These are phyloP conservation scores for Agonopterix heracliana DNA, from an alignment of 2,888 invertebrate species.

Conservation along the genomic window DNA sequence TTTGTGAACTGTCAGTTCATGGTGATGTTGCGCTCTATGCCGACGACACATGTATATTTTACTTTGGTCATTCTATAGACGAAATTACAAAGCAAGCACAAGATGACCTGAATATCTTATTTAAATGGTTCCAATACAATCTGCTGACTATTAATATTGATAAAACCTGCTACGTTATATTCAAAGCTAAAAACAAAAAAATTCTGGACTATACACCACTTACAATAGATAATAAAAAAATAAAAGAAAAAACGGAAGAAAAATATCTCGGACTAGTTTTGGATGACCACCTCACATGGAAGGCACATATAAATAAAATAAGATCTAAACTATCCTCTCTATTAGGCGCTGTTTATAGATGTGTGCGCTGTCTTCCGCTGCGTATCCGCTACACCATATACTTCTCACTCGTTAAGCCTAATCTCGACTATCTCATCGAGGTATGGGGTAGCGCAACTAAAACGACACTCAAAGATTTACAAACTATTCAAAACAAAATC, in stretches of 20 bases:
- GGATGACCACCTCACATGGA: conserved; percentile 13
- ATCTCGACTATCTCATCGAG: conserved; percentile 12
- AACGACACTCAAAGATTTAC: too few relatives aligned
- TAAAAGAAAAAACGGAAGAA: conserved; percentile 5
- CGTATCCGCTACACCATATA: conserved; percentile 5
- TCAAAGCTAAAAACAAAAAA: conserved; percentile 12
- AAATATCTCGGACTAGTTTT: conserved; percentile 18
- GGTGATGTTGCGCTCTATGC: not conserved
- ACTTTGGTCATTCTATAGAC: conserved; percentile 11
- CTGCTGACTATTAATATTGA: conserved; percentile 11
- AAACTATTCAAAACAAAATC: too few relatives aligned
- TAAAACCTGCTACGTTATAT: conserved; percentile 13
- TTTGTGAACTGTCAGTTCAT: not conserved
- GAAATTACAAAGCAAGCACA: conserved; percentile 8
- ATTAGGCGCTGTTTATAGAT: conserved; percentile 9
- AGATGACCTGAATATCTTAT: conserved; percentile 11
- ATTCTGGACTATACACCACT: not conserved
- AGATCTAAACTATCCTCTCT: conserved; percentile 13
- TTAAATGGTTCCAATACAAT: conserved; percentile 14
- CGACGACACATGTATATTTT: conserved; percentile 12
- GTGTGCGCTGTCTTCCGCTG: conserved; percentile 1
- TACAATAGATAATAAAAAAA: too few relatives aligned
- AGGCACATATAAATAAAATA: conserved; percentile 13
- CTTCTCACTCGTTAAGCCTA: conserved; percentile 13
- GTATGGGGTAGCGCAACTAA: not conserved